A percentile compares a stretch with the other conserved stretches of the same genome.
Conservation (phyloP, 2,888 invertebrate species). For the Thereva nobilitata region DNA sequence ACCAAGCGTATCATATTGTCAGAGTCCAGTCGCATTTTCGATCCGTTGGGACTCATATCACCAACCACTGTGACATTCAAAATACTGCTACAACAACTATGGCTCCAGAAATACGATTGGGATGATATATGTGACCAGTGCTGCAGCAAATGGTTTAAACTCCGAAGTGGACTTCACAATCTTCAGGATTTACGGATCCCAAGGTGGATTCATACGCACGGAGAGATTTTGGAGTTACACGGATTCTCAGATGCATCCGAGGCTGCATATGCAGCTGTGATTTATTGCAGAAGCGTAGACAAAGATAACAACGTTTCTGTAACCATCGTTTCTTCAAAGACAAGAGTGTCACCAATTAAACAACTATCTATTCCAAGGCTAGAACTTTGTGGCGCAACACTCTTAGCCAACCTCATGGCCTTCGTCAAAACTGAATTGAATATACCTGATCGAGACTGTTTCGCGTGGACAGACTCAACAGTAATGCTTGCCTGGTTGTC, state of each 20-base stretch:
- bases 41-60: constrained; percentile 11
- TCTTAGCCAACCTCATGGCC: constrained; percentile 27
- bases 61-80: constrained; percentile 7
- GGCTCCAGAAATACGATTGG: constrained; percentile 6
- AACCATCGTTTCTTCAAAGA: constrained; percentile 33
- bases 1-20: constrained; percentile 17
- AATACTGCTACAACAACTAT: constrained; percentile 7
- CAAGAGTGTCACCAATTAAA: constrained; percentile 39
- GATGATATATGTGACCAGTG: neutral
- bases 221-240: neutral
- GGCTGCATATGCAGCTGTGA: neutral
- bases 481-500: constrained; percentile 44
- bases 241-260: constrained; percentile 5
- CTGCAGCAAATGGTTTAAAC: neutral
- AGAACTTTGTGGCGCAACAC: constrained; percentile 40
- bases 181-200: neutral
- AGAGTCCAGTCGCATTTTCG: neutral
- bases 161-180: neutral
- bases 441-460: constrained; percentile 16
- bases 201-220: neutral
- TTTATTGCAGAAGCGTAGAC: neutral
- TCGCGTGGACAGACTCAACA: constrained; percentile 40
- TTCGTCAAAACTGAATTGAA: constrained; percentile 5
- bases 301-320: neutral
- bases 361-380: constrained; percentile 37